phyloP scores from a whole-genome alignment of 2,888 invertebrate genomes.

The Zhengitettix transpicula region DNA sequence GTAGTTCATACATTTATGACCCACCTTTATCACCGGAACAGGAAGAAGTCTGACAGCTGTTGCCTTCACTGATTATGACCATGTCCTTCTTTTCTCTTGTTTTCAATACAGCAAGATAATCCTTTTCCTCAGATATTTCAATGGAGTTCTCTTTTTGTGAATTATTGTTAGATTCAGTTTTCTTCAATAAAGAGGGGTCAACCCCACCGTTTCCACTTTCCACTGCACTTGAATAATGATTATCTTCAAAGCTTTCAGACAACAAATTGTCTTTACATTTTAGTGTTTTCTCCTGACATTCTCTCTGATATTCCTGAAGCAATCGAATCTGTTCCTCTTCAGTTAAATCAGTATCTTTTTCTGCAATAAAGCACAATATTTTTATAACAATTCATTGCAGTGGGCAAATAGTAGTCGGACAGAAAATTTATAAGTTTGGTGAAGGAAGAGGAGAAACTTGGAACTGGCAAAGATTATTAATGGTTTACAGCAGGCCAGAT shows the following conservation, averaged over 20 bases:
- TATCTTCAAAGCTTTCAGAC: slow-evolving; percentile 1
- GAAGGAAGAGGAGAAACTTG: too few species aligned
- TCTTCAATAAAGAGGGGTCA: slow-evolving; percentile 12
- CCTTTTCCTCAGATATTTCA: neutral
- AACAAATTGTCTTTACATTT: neutral
- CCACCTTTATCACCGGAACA: slow-evolving; percentile 14
- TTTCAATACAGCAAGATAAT: slow-evolving; percentile 4
- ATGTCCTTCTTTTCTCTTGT: slow-evolving; percentile 13
- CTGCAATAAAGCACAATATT: too few species aligned
- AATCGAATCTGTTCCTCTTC: slow-evolving; percentile 53
- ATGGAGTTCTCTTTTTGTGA: neutral
- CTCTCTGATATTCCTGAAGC: slow-evolving; percentile 49
- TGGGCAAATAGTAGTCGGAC: too few species aligned
- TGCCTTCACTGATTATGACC: slow-evolving; percentile 15
- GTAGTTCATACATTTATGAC: neutral
- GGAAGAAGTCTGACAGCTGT: slow-evolving; percentile 17
- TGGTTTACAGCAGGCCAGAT: too few species aligned
- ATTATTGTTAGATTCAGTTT: slow-evolving; percentile 4
- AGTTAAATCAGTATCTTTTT: slow-evolving; percentile 40
- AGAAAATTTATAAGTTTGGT: too few species aligned
- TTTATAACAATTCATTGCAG: too few species aligned
- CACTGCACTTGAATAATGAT: slow-evolving; percentile 2
- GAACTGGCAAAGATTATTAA: too few species aligned
- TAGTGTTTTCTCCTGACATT: slow-evolving; percentile 27
- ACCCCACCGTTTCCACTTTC: neutral